Evolutionary conservation across 2,797 vertebrate species (phyloP).

Genomic region (Onychomys arenicola): DNA sequence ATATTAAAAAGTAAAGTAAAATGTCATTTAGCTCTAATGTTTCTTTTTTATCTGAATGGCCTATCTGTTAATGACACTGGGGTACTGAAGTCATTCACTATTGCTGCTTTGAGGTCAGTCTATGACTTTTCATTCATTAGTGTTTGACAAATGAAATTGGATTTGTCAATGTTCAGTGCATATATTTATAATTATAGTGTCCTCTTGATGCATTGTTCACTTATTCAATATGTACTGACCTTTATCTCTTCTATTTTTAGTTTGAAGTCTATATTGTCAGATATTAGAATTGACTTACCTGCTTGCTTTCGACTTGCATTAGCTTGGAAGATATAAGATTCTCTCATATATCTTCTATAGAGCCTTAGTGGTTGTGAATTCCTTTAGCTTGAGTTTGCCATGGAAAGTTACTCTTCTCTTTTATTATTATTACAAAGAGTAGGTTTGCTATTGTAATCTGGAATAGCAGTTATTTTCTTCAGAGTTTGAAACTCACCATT

Average conservation of each 20-base stretch:
- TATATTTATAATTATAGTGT: background rate
- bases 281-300: background rate
- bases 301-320: background rate
- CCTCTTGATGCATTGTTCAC: background rate
- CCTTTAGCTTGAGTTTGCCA: background rate
- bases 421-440: too few species aligned
- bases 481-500: background rate
- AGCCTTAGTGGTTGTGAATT: background rate
- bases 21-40: background rate
- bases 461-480: background rate
- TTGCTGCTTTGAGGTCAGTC: background rate
- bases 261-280: background rate
- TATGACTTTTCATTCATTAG: background rate
- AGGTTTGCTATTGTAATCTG: background rate
- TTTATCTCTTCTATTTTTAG: background rate
- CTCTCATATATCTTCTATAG: background rate
- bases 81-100: background rate
- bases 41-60: background rate
- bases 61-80: background rate
- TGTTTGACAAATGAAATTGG: background rate
- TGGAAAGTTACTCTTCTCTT: background rate
- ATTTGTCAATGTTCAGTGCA: background rate
- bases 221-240: background rate
- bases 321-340: background rate
- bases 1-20: background rate